Conservation (phyloP, 1,140 invertebrate genomes). For the Trichonephila inaurata region DNA sequence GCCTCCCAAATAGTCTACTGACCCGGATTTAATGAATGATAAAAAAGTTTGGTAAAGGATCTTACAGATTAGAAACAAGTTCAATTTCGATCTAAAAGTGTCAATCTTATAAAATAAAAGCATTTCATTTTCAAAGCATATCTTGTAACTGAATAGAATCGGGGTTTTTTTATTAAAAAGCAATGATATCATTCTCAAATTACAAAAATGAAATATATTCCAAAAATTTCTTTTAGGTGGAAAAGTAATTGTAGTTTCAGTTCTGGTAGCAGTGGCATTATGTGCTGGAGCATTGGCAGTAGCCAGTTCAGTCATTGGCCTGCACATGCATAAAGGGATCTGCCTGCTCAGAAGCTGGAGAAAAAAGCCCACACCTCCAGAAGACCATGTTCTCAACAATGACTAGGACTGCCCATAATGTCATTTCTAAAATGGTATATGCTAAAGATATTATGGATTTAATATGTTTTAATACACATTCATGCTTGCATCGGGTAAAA, state of each 20-base stretch:
- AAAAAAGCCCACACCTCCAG: constrained; percentile 79
- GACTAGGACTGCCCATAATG: background rate
- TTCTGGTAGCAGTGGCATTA: constrained; percentile 79
- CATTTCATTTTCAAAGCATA: too few species aligned
- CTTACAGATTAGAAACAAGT: too few species aligned
- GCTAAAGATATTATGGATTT: too few species aligned
- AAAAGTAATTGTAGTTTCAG: constrained; percentile 80
- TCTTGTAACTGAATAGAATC: too few species aligned
- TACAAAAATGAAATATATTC: background rate
- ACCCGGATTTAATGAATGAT: too few species aligned
- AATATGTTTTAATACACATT: too few species aligned
- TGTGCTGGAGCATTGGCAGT: constrained; percentile 80
- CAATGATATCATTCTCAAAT: background rate
- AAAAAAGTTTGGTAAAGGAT: too few species aligned
- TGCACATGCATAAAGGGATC: constrained; percentile 79
- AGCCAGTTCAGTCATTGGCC: constrained; percentile 79
- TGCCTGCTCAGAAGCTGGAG: constrained; percentile 77
- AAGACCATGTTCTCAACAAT: constrained; percentile 8
- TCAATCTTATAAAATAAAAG: too few species aligned
- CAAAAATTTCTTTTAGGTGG: constrained; percentile 78
- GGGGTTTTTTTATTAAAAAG: background rate
- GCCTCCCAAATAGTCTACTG: too few species aligned
- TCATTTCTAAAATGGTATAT: background rate
- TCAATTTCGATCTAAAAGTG: too few species aligned
- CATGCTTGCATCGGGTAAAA: too few species aligned